Base-by-base conservation (phyloP, 2,113 vertebrate species). In the Oreocharis arfaki region DNA sequence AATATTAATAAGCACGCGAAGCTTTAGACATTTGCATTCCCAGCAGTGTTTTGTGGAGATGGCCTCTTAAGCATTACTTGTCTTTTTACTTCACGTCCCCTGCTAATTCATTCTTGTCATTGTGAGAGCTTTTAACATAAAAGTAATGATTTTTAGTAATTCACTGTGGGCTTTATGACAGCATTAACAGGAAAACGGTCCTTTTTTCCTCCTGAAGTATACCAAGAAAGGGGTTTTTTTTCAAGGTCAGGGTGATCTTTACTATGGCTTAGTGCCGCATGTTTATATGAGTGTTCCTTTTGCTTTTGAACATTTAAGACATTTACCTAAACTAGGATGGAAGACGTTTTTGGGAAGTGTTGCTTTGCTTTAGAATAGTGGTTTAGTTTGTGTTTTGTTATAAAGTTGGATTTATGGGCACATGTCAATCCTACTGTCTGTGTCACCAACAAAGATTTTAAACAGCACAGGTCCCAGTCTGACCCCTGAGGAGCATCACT, bases 101-200 rank as follows among this genome's bases (percentile, higher is more conserved):
- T 90, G 87, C 67, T 94, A 95, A 94, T 92, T 89, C 61, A 30
- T 78, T 84, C 80, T 87, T 95, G 91, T 89, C 74, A 61, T 65
- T 6, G 4, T 50, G 46, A 90, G 71, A 88, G 91, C 89, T 96
- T 96, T 94, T 90, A 95, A 83, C 50, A 18, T 85, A 55, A 88
- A 95, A 88, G 55, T 91, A 91, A 93, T 2, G 14, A 74, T 88
- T 90, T 93, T 82, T 84, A 84, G 64, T 89, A 56, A 87, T 94
- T 95, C 42, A 37, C 63, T 87, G 55, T 73, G 59, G 35, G 55
- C 33, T 87, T 87, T 87, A 53, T 87, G 91, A 61, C 61, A 95
- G 50, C 81, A 63, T 83, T 94, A 95, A 41, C 67, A 77, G 63
- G 50, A 74, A 95, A 91, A 76, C 50, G 30, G 37, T 77, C 15